Base-by-base conservation (phyloP, 2,888 invertebrate genomes). In the Andricus curvator region DNA sequence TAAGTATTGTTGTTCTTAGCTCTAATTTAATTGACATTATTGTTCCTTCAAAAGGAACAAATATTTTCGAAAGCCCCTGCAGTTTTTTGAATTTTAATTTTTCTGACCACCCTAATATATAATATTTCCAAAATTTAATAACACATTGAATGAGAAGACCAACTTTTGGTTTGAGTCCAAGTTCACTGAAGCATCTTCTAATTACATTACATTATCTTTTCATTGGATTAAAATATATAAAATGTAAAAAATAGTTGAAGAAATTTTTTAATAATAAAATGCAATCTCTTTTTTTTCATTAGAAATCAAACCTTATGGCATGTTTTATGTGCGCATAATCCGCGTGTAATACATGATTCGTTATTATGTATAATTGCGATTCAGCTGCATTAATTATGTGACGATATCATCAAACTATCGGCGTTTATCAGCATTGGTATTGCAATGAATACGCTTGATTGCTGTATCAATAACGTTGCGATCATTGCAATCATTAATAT, bases 351-450 rank as follows among this genome's bases (percentile, higher is more conserved):
- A 33, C 29, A 20, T 5, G 20, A 33, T 20, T 56, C 33, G n/a
- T 70, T 48, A 51, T 29, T 74, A n/a, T 13, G 56, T 33, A 37
- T 56, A 56, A 74, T 74, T 56, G 56, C 9, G 51, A 51, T n/a
- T 29, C 74, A 51, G 56, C n/a, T 74, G 74, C 56, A 74, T 74
- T 74, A 56, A 56, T 74, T 56, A 74, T 56, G 51, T 56, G 11
- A 13, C 20, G 74, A 74, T 74, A 74, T 74, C 74, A 56, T 74
- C 56, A 56, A 74, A 74, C 74, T 56, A 56, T 74, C 74, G 56
- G 17, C 74, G 37, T 74, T 56, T 56, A 74, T 74, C 56, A 74
- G 33, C 8, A 56, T 51, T 74, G n/a, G 15, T n/a, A 74, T n/a
- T 74, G 33, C 29, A 74, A 74, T 74, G 56, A 74, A 74, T 56